Base-by-base conservation (phyloP, 2,113 vertebrate genomes). In the Turnix velox region DNA sequence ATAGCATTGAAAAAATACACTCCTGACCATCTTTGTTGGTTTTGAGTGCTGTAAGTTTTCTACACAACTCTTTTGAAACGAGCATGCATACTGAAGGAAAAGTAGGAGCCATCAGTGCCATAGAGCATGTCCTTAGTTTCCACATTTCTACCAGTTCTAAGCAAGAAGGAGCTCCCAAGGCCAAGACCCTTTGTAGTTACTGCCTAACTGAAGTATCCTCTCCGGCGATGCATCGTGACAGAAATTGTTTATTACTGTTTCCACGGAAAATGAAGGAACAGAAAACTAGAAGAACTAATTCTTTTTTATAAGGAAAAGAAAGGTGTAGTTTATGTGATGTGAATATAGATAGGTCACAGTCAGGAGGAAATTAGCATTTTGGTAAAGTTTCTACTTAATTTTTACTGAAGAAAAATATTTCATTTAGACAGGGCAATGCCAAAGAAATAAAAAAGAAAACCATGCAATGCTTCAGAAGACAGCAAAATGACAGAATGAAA, bases 1-100 rank as follows among this genome's bases (percentile, higher is more conserved):
- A 95, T 95, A 96, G 94, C 87, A 40, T 3, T 73, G 88, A 74
- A 94, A 84, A 95, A 91, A 94, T 62, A 92, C 49, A 55, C 81
- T 69, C n/a, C 8, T 15, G 49, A 37, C 46, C 54, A 92, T 94
- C 57, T 73, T 63, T 55, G 63, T 62, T 95, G 74, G 2, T 85
- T 96, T 85, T 59, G 31, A 82, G 71, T 23, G 62, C 69, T 69
- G 31, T 37, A 65, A 89, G 35, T 39, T 76, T 66, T 84, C 62
- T 69, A 51, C 59, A 52, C 7, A 1, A 57, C 33, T 67, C 35
- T n/a, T 87, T 87, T 87, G 79, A 72, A 95, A 84, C 24, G 82
- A 68, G 37, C 37, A 15, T 28, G 19, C 25, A 46, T 4, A 12
- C 28, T 76, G 62, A 89, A 40, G 18, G 51, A 71, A 51, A 72